phyloP scores from a whole-genome alignment of 1,140 invertebrate species.

The Drosophila navojoa region DNA sequence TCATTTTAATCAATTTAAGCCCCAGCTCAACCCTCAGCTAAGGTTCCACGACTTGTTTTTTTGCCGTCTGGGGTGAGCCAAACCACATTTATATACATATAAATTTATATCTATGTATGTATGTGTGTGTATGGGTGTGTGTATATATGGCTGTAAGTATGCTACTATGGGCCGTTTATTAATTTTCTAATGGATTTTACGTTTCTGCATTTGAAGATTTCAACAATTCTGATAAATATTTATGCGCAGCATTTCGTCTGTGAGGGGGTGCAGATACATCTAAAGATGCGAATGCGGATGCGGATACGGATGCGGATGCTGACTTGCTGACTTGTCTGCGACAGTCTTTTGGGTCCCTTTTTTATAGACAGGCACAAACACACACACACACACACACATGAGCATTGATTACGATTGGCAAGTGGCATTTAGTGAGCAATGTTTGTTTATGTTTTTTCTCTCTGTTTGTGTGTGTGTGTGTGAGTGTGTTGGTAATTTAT shows the following conservation, averaged over 20 bases:
- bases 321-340: constrained; percentile 50
- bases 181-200: constrained; percentile 84
- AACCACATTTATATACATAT: constrained; percentile 55
- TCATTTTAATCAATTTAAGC: constrained; percentile 72
- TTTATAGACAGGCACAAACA: constrained; percentile 60
- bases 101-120: neutral
- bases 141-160: no score
- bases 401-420: constrained; percentile 81
- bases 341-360: constrained; percentile 56
- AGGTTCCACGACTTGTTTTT: constrained; percentile 6
- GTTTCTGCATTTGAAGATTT: constrained; percentile 78
- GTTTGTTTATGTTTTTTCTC: constrained; percentile 71
- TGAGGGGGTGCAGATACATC: constrained; percentile 35
- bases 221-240: constrained; percentile 78
- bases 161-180: constrained; percentile 68
- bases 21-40: constrained; percentile 52
- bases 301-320: constrained; percentile 43
- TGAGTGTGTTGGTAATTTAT: constrained; percentile 64
- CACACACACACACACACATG: constrained; percentile 23
- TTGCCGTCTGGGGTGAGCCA: constrained; percentile 12
- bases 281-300: constrained; percentile 43
- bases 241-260: constrained; percentile 42
- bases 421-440: constrained; percentile 76
- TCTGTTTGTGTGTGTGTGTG: constrained; percentile 1
- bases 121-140: no score